Percentiles rank a stretch among this genome's conserved stretches.
Evolutionary conservation across 2,888 invertebrate species (phyloP).

Genomic region (Sinopyrophorus schimmeli): DNA sequence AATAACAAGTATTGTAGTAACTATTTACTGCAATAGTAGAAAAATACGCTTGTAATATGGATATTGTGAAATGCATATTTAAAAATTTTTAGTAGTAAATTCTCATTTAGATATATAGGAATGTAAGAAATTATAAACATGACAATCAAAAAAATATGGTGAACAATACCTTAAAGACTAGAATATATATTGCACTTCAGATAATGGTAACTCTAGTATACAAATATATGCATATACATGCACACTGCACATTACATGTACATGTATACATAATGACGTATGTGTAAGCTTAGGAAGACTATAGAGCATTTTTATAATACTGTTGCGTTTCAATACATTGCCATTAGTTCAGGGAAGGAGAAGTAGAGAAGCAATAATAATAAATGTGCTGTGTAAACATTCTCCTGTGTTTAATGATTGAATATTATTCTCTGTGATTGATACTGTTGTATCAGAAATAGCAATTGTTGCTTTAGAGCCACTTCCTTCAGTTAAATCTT

Average conservation of each 20-base stretch:
- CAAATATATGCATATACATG: too few relatives aligned
- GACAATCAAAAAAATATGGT: too few relatives aligned
- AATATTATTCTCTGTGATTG: slow-evolving; percentile 12
- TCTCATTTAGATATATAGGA: too few relatives aligned
- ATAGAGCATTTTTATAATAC: slow-evolving; percentile 24
- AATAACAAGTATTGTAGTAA: too few relatives aligned
- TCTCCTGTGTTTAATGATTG: slow-evolving; percentile 15
- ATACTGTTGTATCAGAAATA: slow-evolving; percentile 5
- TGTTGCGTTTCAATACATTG: slow-evolving; percentile 14
- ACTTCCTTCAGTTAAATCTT: slow-evolving; percentile 27
- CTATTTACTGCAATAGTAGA: too few relatives aligned
- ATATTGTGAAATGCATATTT: too few relatives aligned
- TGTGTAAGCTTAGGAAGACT: slow-evolving; percentile 17
- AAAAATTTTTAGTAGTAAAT: too few relatives aligned
- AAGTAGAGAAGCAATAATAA: slow-evolving; percentile 13
- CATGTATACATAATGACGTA: slow-evolving; percentile 1
- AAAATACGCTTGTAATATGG: too few relatives aligned
- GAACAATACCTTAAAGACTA: slow-evolving; percentile 21
- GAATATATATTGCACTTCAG: slow-evolving; percentile 23
- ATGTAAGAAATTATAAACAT: too few relatives aligned
- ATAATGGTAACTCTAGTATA: background rate
- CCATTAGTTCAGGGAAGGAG: slow-evolving; percentile 13
- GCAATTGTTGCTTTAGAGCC: slow-evolving; percentile 13
- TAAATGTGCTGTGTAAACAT: slow-evolving; percentile 22
- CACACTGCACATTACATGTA: slow-evolving; percentile 1